These are phyloP conservation scores for Noturus placidus DNA, from an alignment of 2,113 vertebrate species.

Conservation along the genomic window DNA sequence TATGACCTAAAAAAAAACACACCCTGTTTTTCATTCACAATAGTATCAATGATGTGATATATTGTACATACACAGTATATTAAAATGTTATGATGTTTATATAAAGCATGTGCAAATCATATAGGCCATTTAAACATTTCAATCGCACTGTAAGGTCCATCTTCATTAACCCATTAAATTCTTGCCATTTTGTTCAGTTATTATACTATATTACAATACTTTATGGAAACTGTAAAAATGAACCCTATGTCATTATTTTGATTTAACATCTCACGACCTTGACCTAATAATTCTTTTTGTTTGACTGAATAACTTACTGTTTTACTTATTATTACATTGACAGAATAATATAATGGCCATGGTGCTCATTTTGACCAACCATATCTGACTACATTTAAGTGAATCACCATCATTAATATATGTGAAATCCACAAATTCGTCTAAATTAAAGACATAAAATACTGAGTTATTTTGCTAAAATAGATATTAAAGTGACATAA, in stretches of 20 bases:
- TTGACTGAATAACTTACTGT: not conserved
- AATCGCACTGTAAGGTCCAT: not conserved
- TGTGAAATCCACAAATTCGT: not conserved
- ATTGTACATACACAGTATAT: too few species aligned
- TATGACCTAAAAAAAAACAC: not conserved
- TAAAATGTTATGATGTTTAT: not conserved
- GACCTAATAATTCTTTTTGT: not conserved
- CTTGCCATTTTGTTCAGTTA: not conserved
- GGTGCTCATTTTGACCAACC: not conserved
- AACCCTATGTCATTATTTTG: not conserved
- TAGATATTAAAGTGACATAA: too few species aligned
- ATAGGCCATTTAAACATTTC: not conserved
- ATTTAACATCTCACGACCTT: not conserved
- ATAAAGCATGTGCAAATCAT: not conserved
- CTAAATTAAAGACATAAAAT: not conserved
- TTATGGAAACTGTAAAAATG: not conserved
- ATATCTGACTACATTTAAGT: not conserved
- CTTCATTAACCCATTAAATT: not conserved
- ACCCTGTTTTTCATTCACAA: not conserved
- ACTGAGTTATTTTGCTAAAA: not conserved
- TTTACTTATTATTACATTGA: not conserved
- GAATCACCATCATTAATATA: not conserved
- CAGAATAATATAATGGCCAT: not conserved
- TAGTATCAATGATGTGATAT: not conserved
- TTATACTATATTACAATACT: not conserved